A percentile compares a stretch with the other conserved stretches of the same genome.
Conservation (phyloP, 2,113 vertebrate genomes). For the Nannobrachium achirus region DNA sequence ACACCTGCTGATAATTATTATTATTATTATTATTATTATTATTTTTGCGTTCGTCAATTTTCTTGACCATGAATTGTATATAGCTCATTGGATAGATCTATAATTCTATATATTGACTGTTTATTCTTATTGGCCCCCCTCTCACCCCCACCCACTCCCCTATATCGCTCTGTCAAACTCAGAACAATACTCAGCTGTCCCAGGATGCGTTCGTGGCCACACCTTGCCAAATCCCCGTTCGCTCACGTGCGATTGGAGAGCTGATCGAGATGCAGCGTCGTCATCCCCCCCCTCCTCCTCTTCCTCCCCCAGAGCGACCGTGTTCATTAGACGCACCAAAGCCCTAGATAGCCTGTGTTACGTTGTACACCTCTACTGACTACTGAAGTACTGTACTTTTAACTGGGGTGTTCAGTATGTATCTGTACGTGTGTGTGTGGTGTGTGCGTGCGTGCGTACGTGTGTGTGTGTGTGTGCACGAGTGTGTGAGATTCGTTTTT, state of each 20-base stretch:
- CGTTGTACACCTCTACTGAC: constrained; percentile 1
- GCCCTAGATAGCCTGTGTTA: constrained; percentile 51
- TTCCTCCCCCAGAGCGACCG: not conserved
- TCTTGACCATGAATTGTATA: constrained; percentile 71
- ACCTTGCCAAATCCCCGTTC: constrained; percentile 12
- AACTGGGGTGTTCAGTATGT: constrained; percentile 43
- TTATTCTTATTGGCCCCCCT: constrained; percentile 37
- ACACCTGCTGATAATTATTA: constrained; percentile 53
- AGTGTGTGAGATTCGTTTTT: constrained; percentile 32
- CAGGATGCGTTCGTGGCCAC: constrained; percentile 45
- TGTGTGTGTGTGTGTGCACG: constrained; percentile 3
- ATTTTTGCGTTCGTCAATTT: not conserved
- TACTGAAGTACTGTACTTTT: constrained; percentile 46
- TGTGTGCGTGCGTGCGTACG: constrained; percentile 20
- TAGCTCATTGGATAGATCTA: constrained; percentile 72
- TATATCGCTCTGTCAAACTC: not conserved
- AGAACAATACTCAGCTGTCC: constrained; percentile 52
- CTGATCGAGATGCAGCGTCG: not conserved
- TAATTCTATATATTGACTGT: constrained; percentile 63
- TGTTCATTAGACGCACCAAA: constrained; percentile 55
- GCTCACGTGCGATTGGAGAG: not conserved
- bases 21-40: not conserved
- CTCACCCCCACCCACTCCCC: not conserved
- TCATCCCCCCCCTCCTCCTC: not conserved
- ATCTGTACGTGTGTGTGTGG: constrained; percentile 9